These are phyloP conservation scores for Megaceryle alcyon DNA, from an alignment of 2,797 vertebrate species.

Conservation along the genomic window DNA sequence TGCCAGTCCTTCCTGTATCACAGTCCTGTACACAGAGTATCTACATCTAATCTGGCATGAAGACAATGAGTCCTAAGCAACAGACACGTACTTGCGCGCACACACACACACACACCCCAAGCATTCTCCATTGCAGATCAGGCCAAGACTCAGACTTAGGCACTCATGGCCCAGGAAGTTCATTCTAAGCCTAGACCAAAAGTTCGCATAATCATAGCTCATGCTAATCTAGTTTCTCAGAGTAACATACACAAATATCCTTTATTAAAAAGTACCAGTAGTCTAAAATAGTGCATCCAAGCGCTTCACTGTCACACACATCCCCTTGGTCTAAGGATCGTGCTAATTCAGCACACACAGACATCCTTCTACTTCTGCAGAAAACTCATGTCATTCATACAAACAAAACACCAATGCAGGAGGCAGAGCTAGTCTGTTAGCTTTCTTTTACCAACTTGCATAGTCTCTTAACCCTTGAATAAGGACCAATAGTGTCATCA, in stretches of 20 bases:
- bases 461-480: slow-evolving; percentile 89
- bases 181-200: neutral
- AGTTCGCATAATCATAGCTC: neutral
- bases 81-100: neutral
- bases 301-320: neutral
- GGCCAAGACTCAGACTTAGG: neutral
- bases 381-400: neutral
- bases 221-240: neutral
- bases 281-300: neutral
- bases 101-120: neutral
- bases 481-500: slow-evolving; percentile 91
- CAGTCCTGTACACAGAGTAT: neutral
- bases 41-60: neutral
- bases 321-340: neutral
- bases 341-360: neutral
- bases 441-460: slow-evolving; percentile 83
- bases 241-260: neutral
- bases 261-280: neutral
- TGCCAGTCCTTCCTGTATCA: neutral
- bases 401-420: neutral
- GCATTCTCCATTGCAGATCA: neutral
- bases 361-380: neutral
- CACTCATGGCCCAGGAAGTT: neutral
- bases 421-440: neutral
- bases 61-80: neutral